Percentiles rank a stretch among this genome's conserved stretches.
Conservation (phyloP, 2,797 vertebrate genomes). For the Cynopterus sphinx region DNA sequence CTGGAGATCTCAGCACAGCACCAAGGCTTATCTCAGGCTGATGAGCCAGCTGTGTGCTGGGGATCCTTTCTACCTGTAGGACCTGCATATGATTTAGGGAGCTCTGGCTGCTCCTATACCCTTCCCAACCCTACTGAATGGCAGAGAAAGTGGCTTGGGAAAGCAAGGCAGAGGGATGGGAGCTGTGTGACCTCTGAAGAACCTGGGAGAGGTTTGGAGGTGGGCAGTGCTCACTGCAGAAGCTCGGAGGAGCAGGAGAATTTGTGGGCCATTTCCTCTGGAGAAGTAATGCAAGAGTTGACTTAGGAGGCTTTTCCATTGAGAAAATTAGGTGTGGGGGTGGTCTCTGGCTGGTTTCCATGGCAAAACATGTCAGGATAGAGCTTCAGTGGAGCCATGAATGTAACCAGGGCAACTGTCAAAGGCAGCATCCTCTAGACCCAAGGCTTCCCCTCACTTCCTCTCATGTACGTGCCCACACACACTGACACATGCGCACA, state of each 20-base stretch:
- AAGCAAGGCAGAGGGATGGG: rapidly evolving
- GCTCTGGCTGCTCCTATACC: neutral
- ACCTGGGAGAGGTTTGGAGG: neutral
- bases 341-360: neutral
- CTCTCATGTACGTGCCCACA: neutral
- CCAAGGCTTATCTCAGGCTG: neutral
- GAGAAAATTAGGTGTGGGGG: neutral
- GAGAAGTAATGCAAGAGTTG: neutral
- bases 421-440: neutral
- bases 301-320: neutral
- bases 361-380: slow-evolving; percentile 51
- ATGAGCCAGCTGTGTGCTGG: neutral
- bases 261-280: neutral
- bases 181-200: neutral
- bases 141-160: neutral
- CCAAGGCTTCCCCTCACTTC: neutral
- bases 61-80: neutral
- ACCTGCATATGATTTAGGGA: too few relatives aligned
- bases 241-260: neutral
- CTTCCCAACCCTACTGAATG: neutral
- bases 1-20: neutral
- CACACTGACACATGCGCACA: neutral
- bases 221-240: neutral
- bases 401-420: neutral
- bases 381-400: slow-evolving; percentile 19